These are phyloP conservation scores for Pipistrellus pipistrellus DNA, from an alignment of 2,797 vertebrate genomes.

Conservation along the genomic window DNA sequence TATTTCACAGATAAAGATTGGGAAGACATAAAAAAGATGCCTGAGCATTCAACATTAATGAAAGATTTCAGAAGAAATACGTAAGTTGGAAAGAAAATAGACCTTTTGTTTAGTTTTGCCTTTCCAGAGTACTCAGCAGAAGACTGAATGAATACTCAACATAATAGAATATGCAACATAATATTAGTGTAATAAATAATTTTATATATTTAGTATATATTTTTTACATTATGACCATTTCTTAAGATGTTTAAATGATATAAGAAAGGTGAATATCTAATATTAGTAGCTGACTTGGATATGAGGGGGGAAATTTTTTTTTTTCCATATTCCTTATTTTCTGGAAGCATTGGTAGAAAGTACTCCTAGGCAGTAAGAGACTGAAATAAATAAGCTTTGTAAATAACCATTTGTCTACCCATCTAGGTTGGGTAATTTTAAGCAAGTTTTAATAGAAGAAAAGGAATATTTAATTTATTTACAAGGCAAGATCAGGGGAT, in stretches of 20 bases:
- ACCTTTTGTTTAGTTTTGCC: slow-evolving; percentile 54
- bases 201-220: slow-evolving; percentile 41
- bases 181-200: slow-evolving; percentile 36
- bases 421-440: background rate
- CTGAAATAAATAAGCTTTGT: background rate
- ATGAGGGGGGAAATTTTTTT: background rate
- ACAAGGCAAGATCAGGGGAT: background rate
- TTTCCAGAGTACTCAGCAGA: slow-evolving; percentile 50
- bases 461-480: slow-evolving; percentile 7
- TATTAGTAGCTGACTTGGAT: slow-evolving; percentile 29
- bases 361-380: slow-evolving; percentile 24
- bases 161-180: background rate
- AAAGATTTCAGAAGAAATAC: slow-evolving; percentile 99
- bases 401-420: background rate
- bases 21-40: slow-evolving; percentile 99
- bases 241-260: slow-evolving; percentile 33
- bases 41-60: slow-evolving; percentile 99
- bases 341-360: slow-evolving; percentile 11
- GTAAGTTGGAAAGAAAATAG: slow-evolving; percentile 91
- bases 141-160: slow-evolving; percentile 17
- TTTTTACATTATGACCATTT: slow-evolving; percentile 31
- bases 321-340: slow-evolving; percentile 43
- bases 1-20: slow-evolving; percentile 98
- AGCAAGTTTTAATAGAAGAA: slow-evolving; percentile 50
- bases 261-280: background rate